phyloP scores from a whole-genome alignment of 1,140 invertebrate genomes.

The Brachionus calyciflorus region DNA sequence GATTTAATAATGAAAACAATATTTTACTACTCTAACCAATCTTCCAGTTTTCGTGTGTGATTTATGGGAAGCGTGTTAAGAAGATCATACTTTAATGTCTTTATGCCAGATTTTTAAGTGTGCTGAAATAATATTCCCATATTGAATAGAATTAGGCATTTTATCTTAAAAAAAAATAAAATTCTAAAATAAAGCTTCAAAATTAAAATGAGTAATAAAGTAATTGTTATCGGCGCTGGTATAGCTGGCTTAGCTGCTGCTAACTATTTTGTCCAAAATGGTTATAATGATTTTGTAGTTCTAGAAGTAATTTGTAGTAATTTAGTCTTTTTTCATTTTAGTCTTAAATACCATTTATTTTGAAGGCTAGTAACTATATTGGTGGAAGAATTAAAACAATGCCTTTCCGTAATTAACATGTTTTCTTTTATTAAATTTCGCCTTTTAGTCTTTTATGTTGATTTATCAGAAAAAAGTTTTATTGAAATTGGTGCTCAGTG shows the following conservation, averaged over 20 bases:
- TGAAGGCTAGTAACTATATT: slow-evolving; percentile 50
- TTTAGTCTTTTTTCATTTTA: neutral
- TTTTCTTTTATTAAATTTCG: too few species aligned
- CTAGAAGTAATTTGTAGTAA: slow-evolving; percentile 52
- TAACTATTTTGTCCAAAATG: slow-evolving; percentile 52
- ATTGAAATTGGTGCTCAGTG: slow-evolving; percentile 47
- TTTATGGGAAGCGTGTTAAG: too few species aligned
- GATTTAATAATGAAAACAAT: too few species aligned
- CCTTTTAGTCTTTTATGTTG: too few species aligned
- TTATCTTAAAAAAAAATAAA: too few species aligned
- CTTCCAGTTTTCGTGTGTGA: too few species aligned
- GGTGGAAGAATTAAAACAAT: slow-evolving; percentile 58
- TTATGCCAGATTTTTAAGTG: too few species aligned
- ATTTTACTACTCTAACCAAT: too few species aligned
- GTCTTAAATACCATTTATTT: neutral
- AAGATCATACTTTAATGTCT: too few species aligned
- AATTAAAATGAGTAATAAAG: neutral
- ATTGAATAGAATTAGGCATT: too few species aligned
- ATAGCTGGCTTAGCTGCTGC: slow-evolving; percentile 57
- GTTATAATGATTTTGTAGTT: slow-evolving; percentile 56
- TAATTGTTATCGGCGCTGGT: slow-evolving; percentile 57
- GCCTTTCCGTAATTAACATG: slow-evolving; percentile 55
- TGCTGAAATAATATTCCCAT: too few species aligned
- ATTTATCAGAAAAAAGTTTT: neutral
- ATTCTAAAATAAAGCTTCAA: neutral